Base-by-base conservation (phyloP, 1,140 invertebrate species). In the Ridgeia piscesae region DNA sequence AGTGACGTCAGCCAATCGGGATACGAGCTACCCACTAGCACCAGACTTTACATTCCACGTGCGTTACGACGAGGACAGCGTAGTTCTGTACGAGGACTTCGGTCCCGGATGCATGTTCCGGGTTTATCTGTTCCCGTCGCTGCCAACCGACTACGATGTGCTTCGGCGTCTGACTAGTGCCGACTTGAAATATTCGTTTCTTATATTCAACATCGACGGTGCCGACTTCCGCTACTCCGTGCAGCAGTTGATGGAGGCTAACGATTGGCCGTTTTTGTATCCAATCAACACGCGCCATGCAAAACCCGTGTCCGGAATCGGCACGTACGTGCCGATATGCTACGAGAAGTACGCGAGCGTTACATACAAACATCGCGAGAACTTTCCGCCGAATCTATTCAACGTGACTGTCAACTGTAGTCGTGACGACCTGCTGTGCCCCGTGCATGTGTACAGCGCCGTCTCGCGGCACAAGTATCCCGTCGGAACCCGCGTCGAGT, bases 11-110 rank as follows among this genome's bases (percentile, higher is more conserved):
- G 92, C 93, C 33, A 93, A 93, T 48, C 89, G 91, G 33, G 93
- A 93, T 88, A 92, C 93, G 34, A 58, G 88, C 27, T 91, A 92
- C 91, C 93, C 93, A 4, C 89, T 93, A 27, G 92, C 93, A 31
- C 93, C 93, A 50, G 93, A 93, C 42, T 93, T 93, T 58, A 92
- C 92, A 14, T 93, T 93, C 88, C 93, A 93, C 89, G n/a, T 93
- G 14, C 88, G 35, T 34, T 93, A 93, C 42, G 58, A 34, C 31
- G 34, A 35, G 50, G 91, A 58, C 17, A 89, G 48, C 14, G 93
- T 92, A 9, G 92, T 89, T 58, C 35, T 93, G 33, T 93, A 92
- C 88, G 92, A 93, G 35, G 93, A 93, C 50, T 88, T 34, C 35
- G 92, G 92, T 1, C 91, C 91, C 17, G 93, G 93, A 35, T 93